A percentile compares a stretch with the other conserved stretches of the same genome.
Conservation (phyloP, 2,888 invertebrate species). For the Petrolisthes manimaculis region DNA sequence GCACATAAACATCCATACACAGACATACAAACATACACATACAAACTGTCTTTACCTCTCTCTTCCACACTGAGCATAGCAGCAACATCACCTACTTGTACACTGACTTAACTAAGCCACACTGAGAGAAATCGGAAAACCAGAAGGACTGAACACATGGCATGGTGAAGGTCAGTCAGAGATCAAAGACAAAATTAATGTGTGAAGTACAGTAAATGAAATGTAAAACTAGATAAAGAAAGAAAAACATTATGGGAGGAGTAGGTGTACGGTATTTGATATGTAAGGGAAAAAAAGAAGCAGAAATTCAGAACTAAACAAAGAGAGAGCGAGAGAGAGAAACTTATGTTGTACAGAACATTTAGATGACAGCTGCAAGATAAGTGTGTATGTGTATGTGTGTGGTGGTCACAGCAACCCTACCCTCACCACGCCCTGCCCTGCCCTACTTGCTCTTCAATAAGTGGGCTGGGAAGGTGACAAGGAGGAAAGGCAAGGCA, state of each 20-base stretch:
- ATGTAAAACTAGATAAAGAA: neutral
- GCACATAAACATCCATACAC: neutral
- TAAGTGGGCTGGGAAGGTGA: constrained; percentile 3
- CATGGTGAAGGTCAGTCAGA: neutral
- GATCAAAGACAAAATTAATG: neutral
- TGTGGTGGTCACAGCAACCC: neutral
- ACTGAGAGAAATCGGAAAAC: neutral
- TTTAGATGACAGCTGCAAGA: neutral
- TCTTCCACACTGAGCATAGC: neutral
- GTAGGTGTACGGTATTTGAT: too few species aligned
- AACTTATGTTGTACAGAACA: neutral
- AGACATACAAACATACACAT: neutral
- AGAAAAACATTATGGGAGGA: neutral
- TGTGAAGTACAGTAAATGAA: neutral
- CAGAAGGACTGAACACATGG: too few species aligned
- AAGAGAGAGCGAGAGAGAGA: neutral
- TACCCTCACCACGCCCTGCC: neutral
- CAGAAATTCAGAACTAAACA: neutral
- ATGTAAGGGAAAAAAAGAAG: too few species aligned
- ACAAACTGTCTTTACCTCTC: neutral
- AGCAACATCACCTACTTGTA: constrained; percentile 2
- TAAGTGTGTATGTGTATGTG: neutral
- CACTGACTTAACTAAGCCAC: neutral
- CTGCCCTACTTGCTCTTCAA: neutral
- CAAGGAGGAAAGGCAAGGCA: neutral